phyloP scores from a whole-genome alignment of 2,888 invertebrate genomes.

The Drosophila silvestris region DNA sequence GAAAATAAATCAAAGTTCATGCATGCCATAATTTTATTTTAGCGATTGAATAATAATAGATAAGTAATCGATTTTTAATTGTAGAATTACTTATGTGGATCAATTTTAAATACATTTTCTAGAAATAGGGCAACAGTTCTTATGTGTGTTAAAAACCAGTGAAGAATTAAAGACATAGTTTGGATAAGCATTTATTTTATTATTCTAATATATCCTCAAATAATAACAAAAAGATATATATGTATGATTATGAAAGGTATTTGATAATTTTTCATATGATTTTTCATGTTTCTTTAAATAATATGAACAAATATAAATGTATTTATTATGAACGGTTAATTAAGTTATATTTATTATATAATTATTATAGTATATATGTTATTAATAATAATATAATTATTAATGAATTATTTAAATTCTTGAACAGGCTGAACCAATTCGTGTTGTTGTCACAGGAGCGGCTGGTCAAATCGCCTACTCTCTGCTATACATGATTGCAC shows the following conservation, averaged over 20 bases:
- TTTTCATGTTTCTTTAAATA: not conserved
- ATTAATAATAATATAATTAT: not conserved
- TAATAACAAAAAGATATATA: not conserved
- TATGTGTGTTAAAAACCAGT: not conserved
- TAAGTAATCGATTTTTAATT: not conserved
- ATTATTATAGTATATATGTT: not conserved
- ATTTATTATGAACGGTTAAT: not conserved
- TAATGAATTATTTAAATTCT: not conserved
- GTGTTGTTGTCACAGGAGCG: slow-evolving; percentile 98
- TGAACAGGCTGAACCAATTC: slow-evolving; percentile 92
- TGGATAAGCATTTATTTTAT: not conserved
- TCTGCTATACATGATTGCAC: slow-evolving; percentile 96
- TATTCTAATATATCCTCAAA: too few species aligned
- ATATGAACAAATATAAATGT: not conserved
- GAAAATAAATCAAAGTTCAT: not conserved
- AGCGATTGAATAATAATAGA: not conserved
- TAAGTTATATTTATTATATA: not conserved
- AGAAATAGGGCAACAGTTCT: not conserved
- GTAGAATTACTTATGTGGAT: not conserved
- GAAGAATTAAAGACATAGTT: not conserved
- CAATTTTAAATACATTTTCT: not conserved
- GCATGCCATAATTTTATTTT: not conserved
- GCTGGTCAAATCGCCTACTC: slow-evolving; percentile 99
- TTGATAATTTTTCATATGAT: not conserved
- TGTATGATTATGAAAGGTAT: not conserved